These are phyloP conservation scores for Ophion obscuratus DNA, from an alignment of 2,888 invertebrate genomes.

Conservation along the genomic window DNA sequence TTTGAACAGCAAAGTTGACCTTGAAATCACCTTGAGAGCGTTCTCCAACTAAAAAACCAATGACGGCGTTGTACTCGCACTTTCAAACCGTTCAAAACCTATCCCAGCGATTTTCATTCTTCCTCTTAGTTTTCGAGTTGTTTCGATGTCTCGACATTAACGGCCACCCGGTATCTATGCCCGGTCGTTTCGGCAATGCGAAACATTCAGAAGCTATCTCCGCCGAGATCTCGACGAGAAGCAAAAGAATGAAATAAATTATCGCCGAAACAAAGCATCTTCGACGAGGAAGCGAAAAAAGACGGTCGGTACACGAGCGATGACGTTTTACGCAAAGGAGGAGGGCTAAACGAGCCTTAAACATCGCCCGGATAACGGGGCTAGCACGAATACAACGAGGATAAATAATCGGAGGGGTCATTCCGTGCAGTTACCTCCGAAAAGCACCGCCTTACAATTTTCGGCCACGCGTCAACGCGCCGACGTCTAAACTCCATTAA, in stretches of 20 bases:
- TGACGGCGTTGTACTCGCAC: no score
- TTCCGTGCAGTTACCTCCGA: conserved; percentile 75
- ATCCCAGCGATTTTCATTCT: no score
- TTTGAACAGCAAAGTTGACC: no score
- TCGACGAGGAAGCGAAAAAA: conserved; percentile 1
- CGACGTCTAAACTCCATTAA: conserved; percentile 49
- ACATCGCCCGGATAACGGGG: conserved; percentile 72
- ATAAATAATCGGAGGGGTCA: conserved; percentile 76
- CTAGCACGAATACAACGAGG: conserved; percentile 50
- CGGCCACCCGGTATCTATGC: no score
- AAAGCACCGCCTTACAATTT: conserved; percentile 70
- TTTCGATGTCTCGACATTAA: no score
- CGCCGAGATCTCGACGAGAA: not conserved
- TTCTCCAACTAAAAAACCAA: no score
- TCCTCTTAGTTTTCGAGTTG: no score
- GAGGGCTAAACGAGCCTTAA: conserved; percentile 64
- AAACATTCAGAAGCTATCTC: no score
- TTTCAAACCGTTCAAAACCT: no score
- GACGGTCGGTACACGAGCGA: not conserved
- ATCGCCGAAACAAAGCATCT: not conserved
- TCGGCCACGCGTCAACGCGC: conserved; percentile 65
- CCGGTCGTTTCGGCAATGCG: no score
- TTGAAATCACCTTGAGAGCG: no score
- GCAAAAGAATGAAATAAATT: not conserved
- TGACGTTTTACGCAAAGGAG: conserved; percentile 1